Evolutionary conservation across 2,113 vertebrate genomes (phyloP).

Genomic region (Silurus glanis): DNA sequence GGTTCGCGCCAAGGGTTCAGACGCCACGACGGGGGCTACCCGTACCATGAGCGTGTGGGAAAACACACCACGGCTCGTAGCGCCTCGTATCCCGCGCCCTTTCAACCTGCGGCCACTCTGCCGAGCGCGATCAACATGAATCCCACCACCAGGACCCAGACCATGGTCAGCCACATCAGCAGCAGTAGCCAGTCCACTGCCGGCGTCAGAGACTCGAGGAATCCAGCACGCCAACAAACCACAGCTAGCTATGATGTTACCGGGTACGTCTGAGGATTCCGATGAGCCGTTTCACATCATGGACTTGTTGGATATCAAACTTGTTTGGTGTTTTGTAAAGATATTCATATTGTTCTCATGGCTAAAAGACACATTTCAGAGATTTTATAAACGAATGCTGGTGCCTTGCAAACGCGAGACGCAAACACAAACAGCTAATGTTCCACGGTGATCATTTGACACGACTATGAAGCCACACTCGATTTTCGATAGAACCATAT

Average conservation of each 20-base stretch:
- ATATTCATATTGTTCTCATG: neutral
- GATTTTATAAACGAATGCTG: neutral
- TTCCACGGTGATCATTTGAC: constrained; percentile 20
- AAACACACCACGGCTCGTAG: neutral
- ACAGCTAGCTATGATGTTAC: constrained; percentile 73
- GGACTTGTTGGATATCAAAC: no score
- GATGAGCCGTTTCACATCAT: neutral
- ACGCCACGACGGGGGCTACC: constrained; percentile 62
- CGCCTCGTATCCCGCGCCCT: constrained; percentile 58
- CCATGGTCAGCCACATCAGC: constrained; percentile 55
- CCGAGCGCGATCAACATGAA: constrained; percentile 40
- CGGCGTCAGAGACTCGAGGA: constrained; percentile 52
- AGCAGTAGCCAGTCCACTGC: constrained; percentile 52
- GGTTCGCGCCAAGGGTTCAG: constrained; percentile 52
- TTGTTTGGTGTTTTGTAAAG: neutral
- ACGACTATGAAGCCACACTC: neutral
- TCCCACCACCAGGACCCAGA: constrained; percentile 54
- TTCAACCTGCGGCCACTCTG: constrained; percentile 59
- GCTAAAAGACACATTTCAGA: neutral
- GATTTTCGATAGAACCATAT: neutral
- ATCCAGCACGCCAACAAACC: constrained; percentile 43
- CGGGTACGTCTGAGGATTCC: constrained; percentile 70
- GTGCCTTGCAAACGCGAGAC: neutral
- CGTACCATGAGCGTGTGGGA: constrained; percentile 58
- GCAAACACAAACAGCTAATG: constrained; percentile 36